Conservation (phyloP, 2,113 vertebrate genomes). For the Apus apus region DNA sequence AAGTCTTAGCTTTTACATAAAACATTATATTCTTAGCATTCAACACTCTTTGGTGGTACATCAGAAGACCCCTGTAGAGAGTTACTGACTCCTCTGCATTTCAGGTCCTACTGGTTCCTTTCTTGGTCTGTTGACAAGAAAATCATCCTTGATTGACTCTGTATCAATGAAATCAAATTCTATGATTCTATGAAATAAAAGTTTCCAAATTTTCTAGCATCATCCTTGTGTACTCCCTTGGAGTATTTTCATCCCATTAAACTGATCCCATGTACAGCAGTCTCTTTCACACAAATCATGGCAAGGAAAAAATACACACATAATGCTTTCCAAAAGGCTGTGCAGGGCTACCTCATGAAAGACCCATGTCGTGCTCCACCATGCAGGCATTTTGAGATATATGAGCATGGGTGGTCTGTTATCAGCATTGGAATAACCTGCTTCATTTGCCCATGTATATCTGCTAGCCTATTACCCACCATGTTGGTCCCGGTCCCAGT, state of each 20-base stretch:
- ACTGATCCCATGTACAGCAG: not conserved
- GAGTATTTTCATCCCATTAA: constrained; percentile 68
- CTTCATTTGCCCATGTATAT: constrained; percentile 50
- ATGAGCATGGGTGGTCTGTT: constrained; percentile 66
- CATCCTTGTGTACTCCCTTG: constrained; percentile 59
- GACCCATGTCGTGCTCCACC: constrained; percentile 33
- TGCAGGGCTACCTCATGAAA: constrained; percentile 75
- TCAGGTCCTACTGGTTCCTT: constrained; percentile 66
- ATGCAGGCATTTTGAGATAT: constrained; percentile 63
- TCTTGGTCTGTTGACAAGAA: constrained; percentile 75
- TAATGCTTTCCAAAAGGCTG: constrained; percentile 65
- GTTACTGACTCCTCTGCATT: constrained; percentile 64
- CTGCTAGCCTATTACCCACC: constrained; percentile 35
- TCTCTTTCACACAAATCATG: constrained; percentile 66
- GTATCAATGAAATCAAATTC: not conserved
- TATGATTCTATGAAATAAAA: constrained; percentile 68
- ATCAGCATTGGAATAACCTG: constrained; percentile 63
- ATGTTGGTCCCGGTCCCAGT: rapidly evolving
- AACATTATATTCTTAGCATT: not conserved
- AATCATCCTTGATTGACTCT: constrained; percentile 54
- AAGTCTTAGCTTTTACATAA: not conserved
- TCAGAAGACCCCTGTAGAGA: not conserved
- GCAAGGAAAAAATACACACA: constrained; percentile 56
- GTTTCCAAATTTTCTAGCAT: constrained; percentile 41
- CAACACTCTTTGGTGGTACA: not conserved